Base-by-base conservation (phyloP, 2,888 invertebrate species). In the Belgica antarctica region DNA sequence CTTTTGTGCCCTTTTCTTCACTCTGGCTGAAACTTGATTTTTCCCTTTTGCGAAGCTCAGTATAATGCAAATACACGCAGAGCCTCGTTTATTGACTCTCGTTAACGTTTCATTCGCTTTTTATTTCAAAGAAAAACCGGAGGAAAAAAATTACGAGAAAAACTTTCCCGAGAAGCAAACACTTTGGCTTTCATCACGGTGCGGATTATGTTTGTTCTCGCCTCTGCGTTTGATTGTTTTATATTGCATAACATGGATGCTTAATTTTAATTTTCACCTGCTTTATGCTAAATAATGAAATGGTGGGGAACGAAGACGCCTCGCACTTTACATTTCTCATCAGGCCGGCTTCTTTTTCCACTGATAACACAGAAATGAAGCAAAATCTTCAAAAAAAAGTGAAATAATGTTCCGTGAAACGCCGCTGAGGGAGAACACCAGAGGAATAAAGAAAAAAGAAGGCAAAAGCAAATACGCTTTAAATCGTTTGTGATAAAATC, bases 201-300 rank as follows among this genome's bases (percentile, higher is more conserved):
- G 27, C 25, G 25, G 61, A 27, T 66, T 22, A 10, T 65, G 8
- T 57, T 57, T 31, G 2, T n/a, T 0, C 57, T 68, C 31, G 34
- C 47, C 28, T 57, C 27, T 27, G 31, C 25, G 15, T 36, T 34
- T 68, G 68, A 68, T 68, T 68, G 68, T 68, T 68, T 68, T 68
- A 68, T 68, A 68, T 68, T 68, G 47, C 65, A 65, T 47, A 68
- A 68, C 52, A 70, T 61, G 70, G 70, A 46, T 17, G 61, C 70
- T 61, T 70, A 41, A 36, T 70, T 70, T 70, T 70, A 70, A 70
- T 70, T 68, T 68, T 68, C 68, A 68, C 68, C 68, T 68, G 68
- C 57, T 68, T 57, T 65, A 65, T 47, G 47, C 65, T 41, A 65
- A 65, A 65, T 65, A 65, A 63, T 36, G 41, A 63, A 52, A 59